A percentile compares a stretch with the other conserved stretches of the same genome.
These are phyloP conservation scores for Dinocampus coccinellae DNA, from an alignment of 2,888 invertebrate species.

Conservation along the genomic window DNA sequence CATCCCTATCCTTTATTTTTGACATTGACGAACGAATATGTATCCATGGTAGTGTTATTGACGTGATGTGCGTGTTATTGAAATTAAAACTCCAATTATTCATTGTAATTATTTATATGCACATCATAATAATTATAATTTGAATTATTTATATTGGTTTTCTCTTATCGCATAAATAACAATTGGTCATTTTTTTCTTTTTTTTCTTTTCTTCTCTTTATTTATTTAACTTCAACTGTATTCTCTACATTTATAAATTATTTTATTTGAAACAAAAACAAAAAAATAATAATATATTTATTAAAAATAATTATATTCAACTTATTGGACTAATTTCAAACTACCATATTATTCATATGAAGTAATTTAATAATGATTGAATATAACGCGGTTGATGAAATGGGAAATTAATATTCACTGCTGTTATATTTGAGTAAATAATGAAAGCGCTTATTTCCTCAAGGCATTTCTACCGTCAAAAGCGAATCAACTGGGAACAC, in stretches of 20 bases:
- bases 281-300: too few relatives aligned
- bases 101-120: neutral
- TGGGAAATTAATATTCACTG: neutral
- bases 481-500: too few relatives aligned
- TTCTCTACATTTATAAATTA: too few relatives aligned
- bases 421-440: neutral
- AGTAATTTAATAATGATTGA: neutral
- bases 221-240: too few relatives aligned
- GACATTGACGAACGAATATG: slow-evolving; percentile 3
- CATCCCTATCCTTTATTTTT: slow-evolving; percentile 8
- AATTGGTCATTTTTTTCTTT: neutral
- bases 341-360: too few relatives aligned
- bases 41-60: neutral
- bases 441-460: neutral
- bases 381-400: neutral
- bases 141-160: too few relatives aligned
- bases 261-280: too few relatives aligned
- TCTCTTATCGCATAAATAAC: too few relatives aligned
- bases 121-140: neutral
- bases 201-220: too few relatives aligned
- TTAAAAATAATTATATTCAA: neutral
- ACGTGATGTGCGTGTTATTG: neutral
- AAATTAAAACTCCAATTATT: slow-evolving; percentile 9
- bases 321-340: too few relatives aligned
- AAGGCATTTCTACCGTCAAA: neutral